Percentiles rank a stretch among this genome's conserved stretches.
phyloP scores from a whole-genome alignment of 1,140 invertebrate species.

The Belonocnema kinseyi region DNA sequence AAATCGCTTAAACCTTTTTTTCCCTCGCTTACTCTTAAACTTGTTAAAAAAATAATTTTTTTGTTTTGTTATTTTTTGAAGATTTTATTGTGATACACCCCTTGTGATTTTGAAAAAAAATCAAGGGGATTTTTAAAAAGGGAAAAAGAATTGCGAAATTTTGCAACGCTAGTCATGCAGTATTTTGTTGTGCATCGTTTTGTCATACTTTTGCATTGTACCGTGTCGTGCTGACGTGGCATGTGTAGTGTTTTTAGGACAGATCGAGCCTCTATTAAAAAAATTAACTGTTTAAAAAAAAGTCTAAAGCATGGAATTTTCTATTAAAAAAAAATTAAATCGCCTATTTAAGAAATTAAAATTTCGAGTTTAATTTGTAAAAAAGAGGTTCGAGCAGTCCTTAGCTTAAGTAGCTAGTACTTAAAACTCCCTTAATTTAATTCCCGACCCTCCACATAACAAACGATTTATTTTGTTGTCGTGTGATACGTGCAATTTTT shows the following conservation, averaged over 20 bases:
- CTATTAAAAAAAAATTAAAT: neutral
- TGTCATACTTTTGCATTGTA: constrained; percentile 44
- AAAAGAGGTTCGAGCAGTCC: constrained; percentile 45
- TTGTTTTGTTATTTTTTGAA: too few relatives aligned
- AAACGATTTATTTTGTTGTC: constrained; percentile 20
- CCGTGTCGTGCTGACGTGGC: constrained; percentile 61
- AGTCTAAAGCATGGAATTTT: neutral
- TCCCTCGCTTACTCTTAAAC: too few relatives aligned
- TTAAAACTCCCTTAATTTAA: constrained; percentile 55
- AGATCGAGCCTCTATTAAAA: constrained; percentile 25
- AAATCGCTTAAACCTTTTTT: too few relatives aligned
- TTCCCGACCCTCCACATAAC: constrained; percentile 34
- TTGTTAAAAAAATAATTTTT: too few relatives aligned
- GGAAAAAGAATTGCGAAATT: constrained; percentile 1
- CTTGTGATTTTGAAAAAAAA: too few relatives aligned
- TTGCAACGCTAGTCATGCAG: constrained; percentile 42
- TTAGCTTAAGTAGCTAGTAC: constrained; percentile 66
- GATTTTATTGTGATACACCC: too few relatives aligned
- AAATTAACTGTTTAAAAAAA: neutral
- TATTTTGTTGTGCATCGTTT: constrained; percentile 58
- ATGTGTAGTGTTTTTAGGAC: constrained; percentile 64
- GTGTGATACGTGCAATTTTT: constrained; percentile 41
- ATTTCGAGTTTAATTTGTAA: too few relatives aligned
- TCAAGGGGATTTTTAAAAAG: too few relatives aligned
- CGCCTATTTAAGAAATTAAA: too few relatives aligned